These are phyloP conservation scores for Gallirallus australis DNA, from an alignment of 2,797 vertebrate species.

Conservation along the genomic window DNA sequence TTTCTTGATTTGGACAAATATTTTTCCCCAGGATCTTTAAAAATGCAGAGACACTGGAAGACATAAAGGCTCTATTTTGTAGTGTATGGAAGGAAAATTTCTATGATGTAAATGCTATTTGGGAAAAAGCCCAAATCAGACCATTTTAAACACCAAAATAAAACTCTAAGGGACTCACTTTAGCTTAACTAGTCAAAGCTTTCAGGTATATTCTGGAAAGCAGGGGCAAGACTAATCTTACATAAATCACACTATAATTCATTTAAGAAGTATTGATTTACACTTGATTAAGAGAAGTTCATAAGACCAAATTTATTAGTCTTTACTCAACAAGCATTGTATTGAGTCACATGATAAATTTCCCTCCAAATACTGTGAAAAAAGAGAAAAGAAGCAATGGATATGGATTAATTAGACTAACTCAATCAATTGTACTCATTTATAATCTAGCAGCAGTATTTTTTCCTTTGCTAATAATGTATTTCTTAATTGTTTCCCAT, in stretches of 20 bases:
- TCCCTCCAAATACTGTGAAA: neutral
- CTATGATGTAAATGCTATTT: neutral
- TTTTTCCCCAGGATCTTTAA: neutral
- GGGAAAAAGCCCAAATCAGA: neutral
- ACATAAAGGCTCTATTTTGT: neutral
- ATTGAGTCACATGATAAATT: neutral
- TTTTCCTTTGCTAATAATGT: neutral
- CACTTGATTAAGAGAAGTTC: neutral
- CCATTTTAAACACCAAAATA: neutral
- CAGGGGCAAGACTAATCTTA: neutral
- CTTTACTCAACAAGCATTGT: neutral
- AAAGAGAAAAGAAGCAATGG: neutral
- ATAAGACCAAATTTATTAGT: neutral
- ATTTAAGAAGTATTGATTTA: neutral
- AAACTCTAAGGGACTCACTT: neutral
- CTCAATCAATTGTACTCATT: neutral
- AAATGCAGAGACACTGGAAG: neutral
- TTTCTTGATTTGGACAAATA: neutral
- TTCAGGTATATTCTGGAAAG: neutral
- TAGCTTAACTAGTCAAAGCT: neutral
- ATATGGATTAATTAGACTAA: neutral
- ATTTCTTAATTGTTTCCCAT: neutral
- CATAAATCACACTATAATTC: neutral
- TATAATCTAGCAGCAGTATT: neutral
- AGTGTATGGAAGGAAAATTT: neutral